phyloP scores from a whole-genome alignment of 2,113 vertebrate species.

The Micromys minutus region DNA sequence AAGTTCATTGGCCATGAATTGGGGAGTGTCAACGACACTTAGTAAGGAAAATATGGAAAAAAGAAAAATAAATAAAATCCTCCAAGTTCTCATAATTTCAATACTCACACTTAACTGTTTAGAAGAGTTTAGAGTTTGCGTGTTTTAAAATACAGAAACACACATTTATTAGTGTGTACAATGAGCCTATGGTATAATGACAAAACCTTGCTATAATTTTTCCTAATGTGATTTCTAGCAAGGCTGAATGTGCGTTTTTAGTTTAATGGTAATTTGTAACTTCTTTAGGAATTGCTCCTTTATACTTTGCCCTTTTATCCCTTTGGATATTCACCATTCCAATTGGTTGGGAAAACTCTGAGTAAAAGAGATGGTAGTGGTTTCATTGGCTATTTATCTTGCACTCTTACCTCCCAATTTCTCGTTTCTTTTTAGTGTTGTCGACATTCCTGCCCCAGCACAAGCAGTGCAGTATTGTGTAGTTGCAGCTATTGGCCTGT shows the following conservation, averaged over 20 bases:
- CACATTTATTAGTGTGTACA: background rate
- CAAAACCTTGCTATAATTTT: background rate
- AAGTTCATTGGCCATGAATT: background rate
- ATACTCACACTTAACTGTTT: background rate
- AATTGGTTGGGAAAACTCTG: conserved; percentile 6
- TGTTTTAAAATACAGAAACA: background rate
- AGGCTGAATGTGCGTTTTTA: background rate
- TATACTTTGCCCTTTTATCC: background rate
- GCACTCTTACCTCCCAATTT: background rate
- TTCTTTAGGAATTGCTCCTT: background rate
- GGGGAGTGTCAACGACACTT: background rate
- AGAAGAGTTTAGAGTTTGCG: background rate
- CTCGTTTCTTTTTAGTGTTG: background rate
- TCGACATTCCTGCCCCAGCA: background rate
- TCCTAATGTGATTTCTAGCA: background rate
- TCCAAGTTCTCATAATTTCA: background rate
- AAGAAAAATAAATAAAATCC: background rate
- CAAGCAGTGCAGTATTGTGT: background rate
- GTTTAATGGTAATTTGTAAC: background rate
- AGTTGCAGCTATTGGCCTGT: background rate
- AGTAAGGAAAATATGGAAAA: background rate
- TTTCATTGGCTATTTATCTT: background rate
- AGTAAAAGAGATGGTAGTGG: background rate
- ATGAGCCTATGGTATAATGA: background rate
- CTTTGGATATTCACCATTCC: background rate